Evolutionary conservation across 2,888 invertebrate genomes (phyloP), one percentile per base, ranked within the genome.

Genomic region (Dendrolimus houi): DNA sequence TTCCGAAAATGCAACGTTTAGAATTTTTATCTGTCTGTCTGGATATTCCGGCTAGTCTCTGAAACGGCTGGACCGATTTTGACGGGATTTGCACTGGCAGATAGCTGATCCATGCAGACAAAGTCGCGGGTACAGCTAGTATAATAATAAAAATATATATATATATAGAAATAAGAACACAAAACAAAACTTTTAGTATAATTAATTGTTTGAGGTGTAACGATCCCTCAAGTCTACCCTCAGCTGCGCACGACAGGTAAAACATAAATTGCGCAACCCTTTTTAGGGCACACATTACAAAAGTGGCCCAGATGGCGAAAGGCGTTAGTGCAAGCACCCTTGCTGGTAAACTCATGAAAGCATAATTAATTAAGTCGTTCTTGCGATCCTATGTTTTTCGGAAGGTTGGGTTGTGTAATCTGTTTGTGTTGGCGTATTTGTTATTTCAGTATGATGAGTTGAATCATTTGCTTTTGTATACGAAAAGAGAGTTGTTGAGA

Each of bases 241-340:
- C 79, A 81, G 78, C 76, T 87, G 86, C 65, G 69, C 63, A 67
- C 70, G 83, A 84, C 85, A 84, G 81, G 82, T 83, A 75, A 71
- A 77, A 81, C 77, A 82, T 87, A 85, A 83, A 85, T 85, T 82
- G 70, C 66, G 60, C 67, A 69, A 77, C 80, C 84, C 79, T 82
- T 83, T 81, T 71, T 52, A 76, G 75, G 75, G 69, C 70, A 74
- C 75, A 75, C 76, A 80, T 79, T 79, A 81, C 79, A 75, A 78
- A 81, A 81, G 79, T 82, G 74, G 75, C 77, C 69, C 75, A 74
- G 65, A 57, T 65, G 70, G 63, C 59, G 47, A 47, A 47, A 47
- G 56, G 56, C 56, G 56, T 56, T 53, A 52, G 52, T 56, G 41
- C 53, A 53, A 53, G 47, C 47, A 47, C 47, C 47, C 47, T 53